Base-by-base conservation (phyloP, 2,888 invertebrate genomes). In the Hirtodrosophila cameraria region DNA sequence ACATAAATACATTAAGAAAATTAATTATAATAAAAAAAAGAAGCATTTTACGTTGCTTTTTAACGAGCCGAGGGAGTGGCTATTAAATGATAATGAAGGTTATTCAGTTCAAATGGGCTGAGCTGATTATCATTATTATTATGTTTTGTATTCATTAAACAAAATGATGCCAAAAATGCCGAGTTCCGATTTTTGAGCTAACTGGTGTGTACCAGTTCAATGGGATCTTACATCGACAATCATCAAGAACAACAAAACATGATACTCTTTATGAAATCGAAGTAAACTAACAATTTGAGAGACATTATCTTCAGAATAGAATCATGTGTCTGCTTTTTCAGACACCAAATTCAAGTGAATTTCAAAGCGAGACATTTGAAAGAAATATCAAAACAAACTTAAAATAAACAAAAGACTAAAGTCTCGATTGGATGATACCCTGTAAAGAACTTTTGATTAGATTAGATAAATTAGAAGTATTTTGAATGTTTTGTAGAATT, bases 271-370 rank as follows among this genome's bases (percentile, higher is more conserved):
- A 53, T 41, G 13, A 31, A 38, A 23, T 8, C 23, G 16, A 30
- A 13, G n/a, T 1, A 27, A 27, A n/a, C 27, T 20, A 30, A 18
- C 13, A 46, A 42, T 63, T 52, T 4, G 57, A 54, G 46, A 25
- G 38, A 12, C n/a, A 35, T 8, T 43, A 71, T 48, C 58, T 20
- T 12, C 1, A 1, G 15, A 55, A 25, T 20, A 41, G 13, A 41
- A 49, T 42, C 49, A 33, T 27, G 27, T 48, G 43, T 61, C 16
- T n/a, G n/a, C n/a, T n/a, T n/a, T n/a, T n/a, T n/a, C 36, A 25
- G 9, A 9, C 54, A 15, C 2, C 8, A 11, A 66, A 55, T 73
- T 70, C 70, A 15, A 41, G 13, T 28, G 70, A 70, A 70, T 73
- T 57, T 31, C 48, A 39, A 27, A 39, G 18, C 28, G 28, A 54